These are phyloP conservation scores for Norana najaformis DNA, from an alignment of 2,888 invertebrate species.

Conservation along the genomic window DNA sequence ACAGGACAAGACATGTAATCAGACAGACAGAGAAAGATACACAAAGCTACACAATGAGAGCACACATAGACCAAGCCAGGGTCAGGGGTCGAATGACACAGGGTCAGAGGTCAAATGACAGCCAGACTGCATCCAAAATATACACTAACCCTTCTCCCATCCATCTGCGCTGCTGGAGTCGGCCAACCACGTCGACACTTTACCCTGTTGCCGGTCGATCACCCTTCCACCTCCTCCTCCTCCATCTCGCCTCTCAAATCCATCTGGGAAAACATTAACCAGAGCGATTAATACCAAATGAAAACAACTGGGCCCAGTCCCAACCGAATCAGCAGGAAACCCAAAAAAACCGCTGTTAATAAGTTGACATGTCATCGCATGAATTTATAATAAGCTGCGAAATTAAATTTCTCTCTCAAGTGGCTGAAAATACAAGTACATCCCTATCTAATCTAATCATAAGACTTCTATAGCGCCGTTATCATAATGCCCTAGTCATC, in stretches of 20 bases:
- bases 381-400: neutral
- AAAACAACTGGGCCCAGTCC: neutral
- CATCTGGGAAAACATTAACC: slow-evolving; percentile 14
- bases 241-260: neutral
- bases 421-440: neutral
- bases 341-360: neutral
- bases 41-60: neutral
- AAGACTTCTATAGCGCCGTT: no score
- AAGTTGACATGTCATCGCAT: neutral
- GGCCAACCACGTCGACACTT: slow-evolving; percentile 71
- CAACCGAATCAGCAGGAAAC: neutral
- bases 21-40: neutral
- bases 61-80: neutral
- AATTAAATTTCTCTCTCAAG: neutral
- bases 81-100: neutral
- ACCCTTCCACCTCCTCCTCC: neutral
- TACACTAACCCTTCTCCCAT: slow-evolving; percentile 65
- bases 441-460: no score
- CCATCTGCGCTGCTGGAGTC: slow-evolving; percentile 72
- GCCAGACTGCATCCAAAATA: neutral
- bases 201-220: slow-evolving; percentile 53
- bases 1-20: no score
- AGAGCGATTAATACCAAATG: neutral
- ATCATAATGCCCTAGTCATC: no score
- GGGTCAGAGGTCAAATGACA: neutral